phyloP scores from a whole-genome alignment of 2,888 invertebrate species.

The Octodonta nipae region DNA sequence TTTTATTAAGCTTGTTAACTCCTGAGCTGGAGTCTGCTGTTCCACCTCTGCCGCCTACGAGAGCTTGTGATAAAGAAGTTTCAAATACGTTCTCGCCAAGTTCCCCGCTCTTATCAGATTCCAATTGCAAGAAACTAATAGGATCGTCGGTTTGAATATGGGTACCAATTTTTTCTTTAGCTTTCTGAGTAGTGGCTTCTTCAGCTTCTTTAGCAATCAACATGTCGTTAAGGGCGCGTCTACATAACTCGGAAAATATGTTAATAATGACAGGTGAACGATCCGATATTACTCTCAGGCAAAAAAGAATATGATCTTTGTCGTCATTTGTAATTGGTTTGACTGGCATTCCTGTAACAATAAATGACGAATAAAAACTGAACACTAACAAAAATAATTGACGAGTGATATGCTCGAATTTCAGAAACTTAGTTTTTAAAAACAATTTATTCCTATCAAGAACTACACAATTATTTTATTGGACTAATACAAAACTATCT shows the following conservation, averaged over 20 bases:
- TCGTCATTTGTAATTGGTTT: slow-evolving; percentile 93
- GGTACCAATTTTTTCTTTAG: slow-evolving; percentile 54
- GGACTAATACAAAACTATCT: no score
- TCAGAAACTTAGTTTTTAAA: no score
- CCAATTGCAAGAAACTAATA: slow-evolving; percentile 67
- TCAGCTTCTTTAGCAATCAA: slow-evolving; percentile 64
- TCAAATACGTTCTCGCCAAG: slow-evolving; percentile 79
- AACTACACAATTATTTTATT: no score
- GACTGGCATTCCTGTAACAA: slow-evolving; percentile 40
- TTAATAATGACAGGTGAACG: slow-evolving; percentile 52
- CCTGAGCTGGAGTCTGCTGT: slow-evolving; percentile 40
- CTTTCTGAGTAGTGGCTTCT: slow-evolving; percentile 45
- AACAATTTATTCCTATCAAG: no score
- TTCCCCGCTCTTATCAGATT: slow-evolving; percentile 40
- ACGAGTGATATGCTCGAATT: no score
- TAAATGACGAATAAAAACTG: slow-evolving; percentile 2
- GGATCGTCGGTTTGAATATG: slow-evolving; percentile 77
- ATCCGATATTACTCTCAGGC: slow-evolving; percentile 59
- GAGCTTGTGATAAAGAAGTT: slow-evolving; percentile 76
- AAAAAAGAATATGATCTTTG: slow-evolving; percentile 73
- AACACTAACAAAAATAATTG: not conserved
- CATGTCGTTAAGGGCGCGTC: slow-evolving; percentile 71
- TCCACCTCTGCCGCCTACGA: slow-evolving; percentile 45
- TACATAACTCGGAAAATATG: slow-evolving; percentile 61
- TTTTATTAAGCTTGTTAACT: slow-evolving; percentile 53